A percentile compares a stretch with the other conserved stretches of the same genome.
Evolutionary conservation across 2,888 invertebrate species (phyloP).

Genomic region (Oscheius sp.): DNA sequence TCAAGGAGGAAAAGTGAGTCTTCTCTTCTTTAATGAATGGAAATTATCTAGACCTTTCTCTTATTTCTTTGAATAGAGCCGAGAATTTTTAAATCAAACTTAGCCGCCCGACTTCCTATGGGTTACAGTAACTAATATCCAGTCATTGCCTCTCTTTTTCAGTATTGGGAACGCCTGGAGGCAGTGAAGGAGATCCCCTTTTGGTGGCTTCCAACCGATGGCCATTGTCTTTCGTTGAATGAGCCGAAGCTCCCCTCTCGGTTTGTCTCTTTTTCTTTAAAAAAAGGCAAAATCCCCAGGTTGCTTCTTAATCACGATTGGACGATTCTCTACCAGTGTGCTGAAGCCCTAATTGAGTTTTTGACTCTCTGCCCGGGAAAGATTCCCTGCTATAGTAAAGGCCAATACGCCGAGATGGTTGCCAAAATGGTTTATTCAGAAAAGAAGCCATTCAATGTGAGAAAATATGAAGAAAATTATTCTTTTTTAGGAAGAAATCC

Average conservation of each 20-base stretch:
- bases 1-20: slow-evolving; percentile 36
- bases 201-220: slow-evolving; percentile 54
- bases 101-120: too few species aligned
- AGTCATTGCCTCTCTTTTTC: too few species aligned
- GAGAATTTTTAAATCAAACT: too few species aligned
- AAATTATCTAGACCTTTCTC: too few species aligned
- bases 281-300: too few species aligned
- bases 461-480: too few species aligned
- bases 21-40: neutral
- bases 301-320: slow-evolving; percentile 49
- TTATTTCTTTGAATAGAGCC: too few species aligned
- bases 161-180: slow-evolving; percentile 51
- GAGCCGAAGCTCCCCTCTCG: slow-evolving; percentile 48
- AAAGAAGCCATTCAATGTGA: too few species aligned
- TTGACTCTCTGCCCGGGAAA: slow-evolving; percentile 17
- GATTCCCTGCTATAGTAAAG: slow-evolving; percentile 34
- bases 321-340: slow-evolving; percentile 49
- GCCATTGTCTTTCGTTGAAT: slow-evolving; percentile 48
- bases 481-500: slow-evolving; percentile 1
- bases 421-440: too few species aligned
- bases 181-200: slow-evolving; percentile 50
- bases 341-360: slow-evolving; percentile 39
- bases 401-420: slow-evolving; percentile 52
- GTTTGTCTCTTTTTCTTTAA: too few species aligned
- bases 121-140: too few species aligned